These are phyloP conservation scores for Liopterus haemorrhoidalis DNA, from an alignment of 2,888 invertebrate genomes.

Conservation along the genomic window DNA sequence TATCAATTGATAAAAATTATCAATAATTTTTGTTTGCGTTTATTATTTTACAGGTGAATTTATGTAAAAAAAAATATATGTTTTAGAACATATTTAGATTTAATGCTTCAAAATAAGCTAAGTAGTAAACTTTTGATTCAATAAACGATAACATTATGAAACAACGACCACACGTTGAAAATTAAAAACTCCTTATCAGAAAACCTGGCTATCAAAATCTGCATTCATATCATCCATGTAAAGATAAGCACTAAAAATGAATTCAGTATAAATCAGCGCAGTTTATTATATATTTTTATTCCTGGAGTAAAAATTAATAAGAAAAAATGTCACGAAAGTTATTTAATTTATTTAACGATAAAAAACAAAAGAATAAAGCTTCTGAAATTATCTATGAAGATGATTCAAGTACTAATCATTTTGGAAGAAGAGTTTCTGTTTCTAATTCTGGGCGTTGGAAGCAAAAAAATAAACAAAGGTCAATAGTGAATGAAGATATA, in stretches of 20 bases:
- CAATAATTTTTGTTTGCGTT: too few relatives aligned
- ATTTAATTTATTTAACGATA: slow-evolving; percentile 22
- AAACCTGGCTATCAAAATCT: slow-evolving; percentile 22
- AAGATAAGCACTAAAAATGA: slow-evolving; percentile 8
- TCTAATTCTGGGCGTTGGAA: slow-evolving; percentile 35
- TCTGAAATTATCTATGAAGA: slow-evolving; percentile 22
- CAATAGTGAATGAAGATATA: too few relatives aligned
- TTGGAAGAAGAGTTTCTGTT: slow-evolving; percentile 31
- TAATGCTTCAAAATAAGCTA: too few relatives aligned
- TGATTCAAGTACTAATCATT: slow-evolving; percentile 21
- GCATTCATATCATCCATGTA: slow-evolving; percentile 18
- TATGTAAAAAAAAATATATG: too few relatives aligned
- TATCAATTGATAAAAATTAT: too few relatives aligned
- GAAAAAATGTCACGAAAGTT: slow-evolving; percentile 23
- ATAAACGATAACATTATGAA: slow-evolving; percentile 17
- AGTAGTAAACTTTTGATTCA: too few relatives aligned
- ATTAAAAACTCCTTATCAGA: slow-evolving; percentile 19
- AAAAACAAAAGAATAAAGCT: slow-evolving; percentile 19
- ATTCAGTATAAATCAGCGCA: not conserved
- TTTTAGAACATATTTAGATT: too few relatives aligned
- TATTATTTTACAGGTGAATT: too few relatives aligned
- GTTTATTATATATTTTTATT: too few relatives aligned
- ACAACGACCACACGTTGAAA: slow-evolving; percentile 20
- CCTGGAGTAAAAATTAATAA: not conserved
- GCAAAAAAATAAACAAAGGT: slow-evolving; percentile 28